These are phyloP conservation scores for Thunnus maccoyii DNA, from an alignment of 2,113 vertebrate species.

Conservation along the genomic window DNA sequence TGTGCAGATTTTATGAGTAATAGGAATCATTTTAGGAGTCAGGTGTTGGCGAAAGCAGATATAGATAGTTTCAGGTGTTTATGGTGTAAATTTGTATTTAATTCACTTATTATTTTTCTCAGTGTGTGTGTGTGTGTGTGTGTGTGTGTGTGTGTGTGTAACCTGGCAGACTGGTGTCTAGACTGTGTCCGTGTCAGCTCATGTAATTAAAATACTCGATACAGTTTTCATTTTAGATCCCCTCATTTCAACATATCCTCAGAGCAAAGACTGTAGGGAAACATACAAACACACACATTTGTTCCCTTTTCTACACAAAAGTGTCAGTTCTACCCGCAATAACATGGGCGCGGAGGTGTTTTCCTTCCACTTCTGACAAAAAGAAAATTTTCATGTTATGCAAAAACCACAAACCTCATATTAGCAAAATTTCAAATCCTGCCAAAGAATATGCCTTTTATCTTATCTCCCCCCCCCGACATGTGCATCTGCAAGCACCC, in stretches of 20 bases:
- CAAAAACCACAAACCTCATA: conserved; percentile 69
- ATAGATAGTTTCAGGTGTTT: neutral
- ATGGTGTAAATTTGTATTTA: neutral
- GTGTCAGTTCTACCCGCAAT: neutral
- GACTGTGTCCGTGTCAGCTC: conserved; percentile 15
- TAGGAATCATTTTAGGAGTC: no score
- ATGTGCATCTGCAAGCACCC: neutral
- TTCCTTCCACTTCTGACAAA: conserved; percentile 52
- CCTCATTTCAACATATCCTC: neutral
- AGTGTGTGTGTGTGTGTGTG: conserved; percentile 39
- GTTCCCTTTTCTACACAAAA: neutral
- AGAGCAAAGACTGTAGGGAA: conserved; percentile 2
- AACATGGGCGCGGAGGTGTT: conserved; percentile 40
- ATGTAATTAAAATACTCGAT: conserved; percentile 39
- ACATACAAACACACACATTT: neutral
- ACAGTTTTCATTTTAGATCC: neutral
- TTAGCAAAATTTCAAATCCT: conserved; percentile 37
- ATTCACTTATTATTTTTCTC: conserved; percentile 14
- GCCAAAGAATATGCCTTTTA: conserved; percentile 31
- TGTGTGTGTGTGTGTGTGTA: neutral
- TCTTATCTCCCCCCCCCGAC: neutral
- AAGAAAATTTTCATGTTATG: conserved; percentile 50
- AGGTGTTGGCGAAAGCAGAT: neutral
- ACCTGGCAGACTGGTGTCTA: conserved; percentile 25
- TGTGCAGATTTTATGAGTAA: neutral